These are phyloP conservation scores for Mamestra brassicae DNA, from an alignment of 2,888 invertebrate genomes.

Conservation along the genomic window DNA sequence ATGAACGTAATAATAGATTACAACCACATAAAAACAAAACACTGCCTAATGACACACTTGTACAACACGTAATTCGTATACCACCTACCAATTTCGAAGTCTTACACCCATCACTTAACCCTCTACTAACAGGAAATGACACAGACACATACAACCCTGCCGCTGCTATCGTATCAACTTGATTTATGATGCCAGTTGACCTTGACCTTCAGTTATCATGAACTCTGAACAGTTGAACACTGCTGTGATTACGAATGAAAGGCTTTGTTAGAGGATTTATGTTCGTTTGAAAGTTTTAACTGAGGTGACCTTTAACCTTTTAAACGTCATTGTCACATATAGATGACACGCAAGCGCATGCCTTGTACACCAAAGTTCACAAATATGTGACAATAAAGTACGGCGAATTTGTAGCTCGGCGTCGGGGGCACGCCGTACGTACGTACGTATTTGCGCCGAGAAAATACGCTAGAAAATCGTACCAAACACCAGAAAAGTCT, in stretches of 20 bases:
- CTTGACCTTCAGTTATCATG: constrained; percentile 55
- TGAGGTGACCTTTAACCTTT: background rate
- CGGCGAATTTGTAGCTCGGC: too few relatives aligned
- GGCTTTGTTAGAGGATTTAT: constrained; percentile 17
- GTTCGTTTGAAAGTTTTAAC: constrained; percentile 4
- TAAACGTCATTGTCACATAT: too few relatives aligned
- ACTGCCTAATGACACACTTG: background rate
- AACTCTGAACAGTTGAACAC: constrained; percentile 32
- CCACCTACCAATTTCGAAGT: constrained; percentile 24
- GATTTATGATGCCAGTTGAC: constrained; percentile 56
- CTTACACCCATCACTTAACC: constrained; percentile 37
- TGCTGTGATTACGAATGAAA: constrained; percentile 27
- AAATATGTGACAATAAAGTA: too few relatives aligned
- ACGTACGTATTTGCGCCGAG: background rate
- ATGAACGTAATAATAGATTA: background rate
- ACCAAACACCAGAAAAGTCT: background rate
- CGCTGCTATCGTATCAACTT: constrained; percentile 48
- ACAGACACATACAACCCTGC: constrained; percentile 44
- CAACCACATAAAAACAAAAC: background rate
- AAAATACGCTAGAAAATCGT: background rate
- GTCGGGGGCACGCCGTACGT: too few relatives aligned
- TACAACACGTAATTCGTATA: background rate
- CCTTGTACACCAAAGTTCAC: too few relatives aligned
- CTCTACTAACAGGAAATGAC: constrained; percentile 55
- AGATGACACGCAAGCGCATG: too few relatives aligned